A percentile compares a stretch with the other conserved stretches of the same genome.
These are phyloP conservation scores for Perithous albicinctus DNA, from an alignment of 2,888 invertebrate species.

Conservation along the genomic window DNA sequence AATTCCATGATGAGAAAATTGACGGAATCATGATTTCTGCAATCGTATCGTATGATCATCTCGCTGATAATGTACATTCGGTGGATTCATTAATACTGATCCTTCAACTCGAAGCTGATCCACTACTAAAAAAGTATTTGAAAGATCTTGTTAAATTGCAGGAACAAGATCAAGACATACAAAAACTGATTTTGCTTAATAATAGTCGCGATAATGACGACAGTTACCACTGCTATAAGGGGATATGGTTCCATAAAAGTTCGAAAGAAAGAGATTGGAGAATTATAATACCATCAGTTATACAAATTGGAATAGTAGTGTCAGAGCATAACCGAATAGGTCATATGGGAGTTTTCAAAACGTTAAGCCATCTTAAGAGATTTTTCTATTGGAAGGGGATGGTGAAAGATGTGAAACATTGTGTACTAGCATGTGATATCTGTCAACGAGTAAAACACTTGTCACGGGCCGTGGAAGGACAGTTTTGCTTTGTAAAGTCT, in stretches of 20 bases:
- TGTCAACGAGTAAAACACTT: not conserved
- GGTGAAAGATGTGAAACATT: not conserved
- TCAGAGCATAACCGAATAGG: too few species aligned
- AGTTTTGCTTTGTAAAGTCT: not conserved
- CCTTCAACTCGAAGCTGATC: constrained; percentile 2
- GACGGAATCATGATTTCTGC: constrained; percentile 3
- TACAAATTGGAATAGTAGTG: too few species aligned
- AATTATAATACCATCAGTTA: too few species aligned
- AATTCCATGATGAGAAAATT: not conserved
- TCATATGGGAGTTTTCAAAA: too few species aligned
- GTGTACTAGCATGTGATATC: not conserved
- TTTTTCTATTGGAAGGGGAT: not conserved
- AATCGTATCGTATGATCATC: not conserved
- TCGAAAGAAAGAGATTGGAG: too few species aligned
- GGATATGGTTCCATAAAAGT: too few species aligned
- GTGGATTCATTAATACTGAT: constrained; percentile 2
- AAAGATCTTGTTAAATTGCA: not conserved
- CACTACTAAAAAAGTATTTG: not conserved
- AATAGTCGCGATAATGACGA: too few species aligned
- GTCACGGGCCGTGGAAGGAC: not conserved
- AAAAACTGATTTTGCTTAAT: not conserved
- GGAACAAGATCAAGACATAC: not conserved
- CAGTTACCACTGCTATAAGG: too few species aligned
- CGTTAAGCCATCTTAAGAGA: too few species aligned
- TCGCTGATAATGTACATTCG: not conserved